Conservation (phyloP, 1,140 invertebrate genomes). For the Hylaeus volcanicus region DNA sequence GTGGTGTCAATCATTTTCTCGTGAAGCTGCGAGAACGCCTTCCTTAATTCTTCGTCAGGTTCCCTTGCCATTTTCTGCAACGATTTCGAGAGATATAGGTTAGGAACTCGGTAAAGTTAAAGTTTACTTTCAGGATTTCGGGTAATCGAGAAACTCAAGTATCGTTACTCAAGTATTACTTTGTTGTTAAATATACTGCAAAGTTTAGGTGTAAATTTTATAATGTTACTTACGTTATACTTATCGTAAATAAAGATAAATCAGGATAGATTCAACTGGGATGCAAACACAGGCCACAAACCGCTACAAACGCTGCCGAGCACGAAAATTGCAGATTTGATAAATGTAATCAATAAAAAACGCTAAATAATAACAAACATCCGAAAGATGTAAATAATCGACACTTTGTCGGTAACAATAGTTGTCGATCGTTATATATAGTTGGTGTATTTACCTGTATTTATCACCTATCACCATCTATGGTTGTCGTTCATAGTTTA, state of each 20-base stretch:
- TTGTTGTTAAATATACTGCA: neutral
- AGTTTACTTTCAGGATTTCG: too few relatives aligned
- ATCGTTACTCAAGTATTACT: too few relatives aligned
- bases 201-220: neutral
- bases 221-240: neutral
- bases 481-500: neutral
- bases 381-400: neutral
- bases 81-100: neutral
- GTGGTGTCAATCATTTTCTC: constrained; percentile 90
- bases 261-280: neutral
- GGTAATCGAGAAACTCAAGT: neutral
- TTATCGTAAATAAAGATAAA: neutral
- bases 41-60: constrained; percentile 82
- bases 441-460: too few relatives aligned
- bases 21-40: constrained; percentile 92
- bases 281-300: too few relatives aligned
- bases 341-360: too few relatives aligned
- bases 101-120: neutral
- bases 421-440: neutral
- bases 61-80: constrained; percentile 69
- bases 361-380: neutral
- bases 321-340: too few relatives aligned
- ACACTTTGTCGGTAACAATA: neutral
- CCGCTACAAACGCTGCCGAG: too few relatives aligned
- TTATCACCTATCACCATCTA: too few relatives aligned